A percentile compares a stretch with the other conserved stretches of the same genome.
Conservation (phyloP, 2,888 invertebrate genomes). For the Nesidiocoris tenuis region DNA sequence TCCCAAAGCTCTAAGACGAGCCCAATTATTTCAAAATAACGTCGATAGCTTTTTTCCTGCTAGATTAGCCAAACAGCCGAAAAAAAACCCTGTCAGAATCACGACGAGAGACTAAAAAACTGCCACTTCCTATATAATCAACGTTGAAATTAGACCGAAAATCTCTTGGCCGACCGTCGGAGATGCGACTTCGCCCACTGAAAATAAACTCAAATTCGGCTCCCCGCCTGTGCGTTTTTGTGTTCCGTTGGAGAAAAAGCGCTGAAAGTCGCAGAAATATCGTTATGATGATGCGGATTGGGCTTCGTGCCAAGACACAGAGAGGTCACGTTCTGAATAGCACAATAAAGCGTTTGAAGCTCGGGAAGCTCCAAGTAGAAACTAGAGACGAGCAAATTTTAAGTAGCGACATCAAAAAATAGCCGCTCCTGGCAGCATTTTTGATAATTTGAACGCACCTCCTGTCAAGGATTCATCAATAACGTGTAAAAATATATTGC, state of each 20-base stretch:
- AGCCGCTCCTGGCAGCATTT: background rate
- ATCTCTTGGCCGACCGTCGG: background rate
- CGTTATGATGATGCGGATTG: constrained; percentile 18
- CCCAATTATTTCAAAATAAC: too few relatives aligned
- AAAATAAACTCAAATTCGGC: background rate
- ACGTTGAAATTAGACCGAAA: background rate
- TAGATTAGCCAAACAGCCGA: too few relatives aligned
- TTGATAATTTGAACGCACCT: too few relatives aligned
- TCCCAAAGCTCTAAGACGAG: too few relatives aligned
- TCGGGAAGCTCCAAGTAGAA: background rate
- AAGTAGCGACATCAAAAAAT: background rate
- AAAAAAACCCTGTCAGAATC: too few relatives aligned
- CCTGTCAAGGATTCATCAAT: too few relatives aligned
- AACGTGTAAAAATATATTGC: too few relatives aligned
- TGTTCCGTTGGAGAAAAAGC: background rate
- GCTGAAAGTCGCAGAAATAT: constrained; percentile 19
- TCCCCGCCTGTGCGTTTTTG: background rate
- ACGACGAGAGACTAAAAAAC: too few relatives aligned
- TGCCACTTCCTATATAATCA: too few relatives aligned
- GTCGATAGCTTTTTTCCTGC: too few relatives aligned
- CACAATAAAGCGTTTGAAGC: background rate
- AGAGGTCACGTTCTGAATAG: constrained; percentile 24
- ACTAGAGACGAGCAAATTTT: background rate
- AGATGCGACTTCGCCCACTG: background rate
- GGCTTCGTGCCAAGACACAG: constrained; percentile 6